A percentile compares a stretch with the other conserved stretches of the same genome.
phyloP scores from a whole-genome alignment of 1,140 invertebrate species.

The Trichonephila inaurata region DNA sequence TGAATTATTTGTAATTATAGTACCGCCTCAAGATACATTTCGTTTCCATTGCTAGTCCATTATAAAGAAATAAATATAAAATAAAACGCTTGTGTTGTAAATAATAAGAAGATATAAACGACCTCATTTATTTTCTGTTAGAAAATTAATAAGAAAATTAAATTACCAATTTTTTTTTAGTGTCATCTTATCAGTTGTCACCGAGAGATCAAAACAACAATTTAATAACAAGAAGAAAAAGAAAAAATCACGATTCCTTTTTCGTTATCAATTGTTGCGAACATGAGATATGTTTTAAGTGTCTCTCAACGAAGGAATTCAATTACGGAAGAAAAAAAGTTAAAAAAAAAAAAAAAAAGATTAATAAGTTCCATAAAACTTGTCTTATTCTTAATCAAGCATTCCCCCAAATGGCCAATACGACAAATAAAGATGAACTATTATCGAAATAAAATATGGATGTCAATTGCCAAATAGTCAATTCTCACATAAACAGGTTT shows the following conservation, averaged over 20 bases:
- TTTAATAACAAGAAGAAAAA: not conserved
- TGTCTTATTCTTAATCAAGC: slow-evolving; percentile 16
- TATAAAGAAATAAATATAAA: no score
- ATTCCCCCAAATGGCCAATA: not conserved
- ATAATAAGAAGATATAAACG: no score
- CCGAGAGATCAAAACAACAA: not conserved
- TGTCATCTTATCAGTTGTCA: not conserved
- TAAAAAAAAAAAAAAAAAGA: not conserved
- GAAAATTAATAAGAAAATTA: not conserved
- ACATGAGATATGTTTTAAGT: not conserved
- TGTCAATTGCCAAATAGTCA: slow-evolving; percentile 7
- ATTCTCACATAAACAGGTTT: slow-evolving; percentile 1
- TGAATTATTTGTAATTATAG: no score
- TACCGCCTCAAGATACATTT: no score
- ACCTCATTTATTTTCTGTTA: not conserved
- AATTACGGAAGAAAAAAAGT: not conserved
- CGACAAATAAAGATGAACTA: slow-evolving; percentile 42
- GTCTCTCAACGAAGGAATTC: not conserved
- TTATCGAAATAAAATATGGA: slow-evolving; percentile 24
- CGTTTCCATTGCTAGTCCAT: no score
- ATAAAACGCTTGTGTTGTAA: no score
- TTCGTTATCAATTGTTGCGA: not conserved
- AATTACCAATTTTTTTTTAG: not conserved
- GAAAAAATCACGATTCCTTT: not conserved
- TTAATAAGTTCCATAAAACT: slow-evolving; percentile 28